Evolutionary conservation across 2,888 invertebrate species (phyloP).

Genomic region (Heliothis peltigera): DNA sequence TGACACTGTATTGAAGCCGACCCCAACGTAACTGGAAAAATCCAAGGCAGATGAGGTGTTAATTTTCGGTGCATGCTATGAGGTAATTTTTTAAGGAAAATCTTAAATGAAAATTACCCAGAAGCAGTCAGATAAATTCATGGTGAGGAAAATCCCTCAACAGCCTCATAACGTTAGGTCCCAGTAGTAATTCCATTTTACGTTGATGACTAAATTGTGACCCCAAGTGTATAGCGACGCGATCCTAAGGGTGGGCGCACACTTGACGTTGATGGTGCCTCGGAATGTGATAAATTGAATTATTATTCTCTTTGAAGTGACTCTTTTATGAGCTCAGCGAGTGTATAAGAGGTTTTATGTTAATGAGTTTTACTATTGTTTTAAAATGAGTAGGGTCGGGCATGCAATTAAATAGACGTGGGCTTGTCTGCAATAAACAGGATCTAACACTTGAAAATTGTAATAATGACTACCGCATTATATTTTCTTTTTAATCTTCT

Average conservation of each 20-base stretch:
- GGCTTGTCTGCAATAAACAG: not conserved
- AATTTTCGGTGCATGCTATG: too few relatives aligned
- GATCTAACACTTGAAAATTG: not conserved
- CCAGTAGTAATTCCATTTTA: constrained; percentile 55
- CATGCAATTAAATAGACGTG: not conserved
- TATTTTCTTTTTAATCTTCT: not conserved
- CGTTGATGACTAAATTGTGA: constrained; percentile 58
- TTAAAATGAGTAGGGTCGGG: constrained; percentile 15
- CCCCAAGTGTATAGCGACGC: constrained; percentile 36
- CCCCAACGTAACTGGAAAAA: too few relatives aligned
- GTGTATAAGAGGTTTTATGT: constrained; percentile 34
- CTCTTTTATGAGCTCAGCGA: constrained; percentile 40
- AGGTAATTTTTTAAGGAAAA: too few relatives aligned
- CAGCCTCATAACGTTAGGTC: constrained; percentile 37
- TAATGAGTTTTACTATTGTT: constrained; percentile 35
- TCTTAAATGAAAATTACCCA: not conserved
- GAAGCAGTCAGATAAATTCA: constrained; percentile 45
- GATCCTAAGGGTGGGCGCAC: constrained; percentile 33
- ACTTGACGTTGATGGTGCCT: constrained; percentile 47
- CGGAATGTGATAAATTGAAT: constrained; percentile 55
- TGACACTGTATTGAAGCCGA: not conserved
- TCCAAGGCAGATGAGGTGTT: too few relatives aligned
- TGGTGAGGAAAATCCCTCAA: constrained; percentile 37
- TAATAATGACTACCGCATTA: not conserved
- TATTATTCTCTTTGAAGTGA: constrained; percentile 54